Base-by-base conservation (phyloP, 2,113 vertebrate genomes). In the Mandrillus leucophaeus region DNA sequence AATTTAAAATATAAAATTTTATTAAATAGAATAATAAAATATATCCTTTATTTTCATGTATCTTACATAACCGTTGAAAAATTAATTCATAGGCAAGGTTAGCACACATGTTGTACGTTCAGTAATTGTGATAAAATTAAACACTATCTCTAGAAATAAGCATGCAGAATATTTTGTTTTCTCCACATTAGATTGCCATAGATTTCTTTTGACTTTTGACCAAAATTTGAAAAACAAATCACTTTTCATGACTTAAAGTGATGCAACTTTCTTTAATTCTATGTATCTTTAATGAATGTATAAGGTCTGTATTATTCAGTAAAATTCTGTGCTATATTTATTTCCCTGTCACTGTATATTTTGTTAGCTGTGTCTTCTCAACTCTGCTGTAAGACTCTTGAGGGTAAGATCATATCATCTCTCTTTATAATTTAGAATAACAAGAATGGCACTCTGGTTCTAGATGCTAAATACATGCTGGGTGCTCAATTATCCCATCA, bases 341-440 rank as follows among this genome's bases (percentile, higher is more conserved):
- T 52, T 75, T 79, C 13, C 8, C 22, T 57, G 95, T n/a, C 13
- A 43, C 25, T 38, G 13, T 18, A 27, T 18, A 18, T n/a, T 40
- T 61, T 61, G n/a, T 50, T 48, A 55, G 4, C 7, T 30, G 43
- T 75, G 22, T 48, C 25, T n/a, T 55, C 52, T 40, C 73, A 82
- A 13, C 6, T n/a, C 6, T 22, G 72, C 13, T 8, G 0, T 8
- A 32, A 55, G 18, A 8, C 17, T 79, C 12, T 35, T 48, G 25
- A 76, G 8, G 5, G 1, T 32, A n/a, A 76, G 11, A 30, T 4
- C 18, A 48, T 2, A 38, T 3, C 9, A 45, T 76, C 17, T 8
- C 1, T 61, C 5, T 61, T 72, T 23, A 2, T 30, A 72, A 43
- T 8, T 83, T 22, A 86, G 18, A 68, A 80, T 80, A n/a, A n/a